Evolutionary conservation across 2,797 vertebrate genomes (phyloP).

Genomic region (Mus minutoides): DNA sequence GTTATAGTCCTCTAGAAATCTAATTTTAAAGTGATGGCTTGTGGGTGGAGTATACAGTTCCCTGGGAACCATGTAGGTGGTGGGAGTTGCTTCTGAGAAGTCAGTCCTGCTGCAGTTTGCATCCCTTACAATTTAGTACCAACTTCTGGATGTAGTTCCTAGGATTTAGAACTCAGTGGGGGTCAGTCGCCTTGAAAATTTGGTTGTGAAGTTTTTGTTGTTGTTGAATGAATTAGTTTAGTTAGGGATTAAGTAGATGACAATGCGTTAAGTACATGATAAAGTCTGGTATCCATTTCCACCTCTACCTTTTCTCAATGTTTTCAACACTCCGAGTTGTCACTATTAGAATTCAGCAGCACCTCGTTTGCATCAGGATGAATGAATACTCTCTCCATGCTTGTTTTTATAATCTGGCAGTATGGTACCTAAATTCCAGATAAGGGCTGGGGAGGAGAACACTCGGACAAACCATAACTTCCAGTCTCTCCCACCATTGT

Average conservation of each 20-base stretch:
- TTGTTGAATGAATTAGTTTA: neutral
- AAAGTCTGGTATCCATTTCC: neutral
- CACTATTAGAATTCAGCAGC: neutral
- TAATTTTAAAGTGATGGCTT: neutral
- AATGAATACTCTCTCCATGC: neutral
- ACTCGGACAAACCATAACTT: neutral
- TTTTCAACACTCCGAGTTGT: constrained; percentile 1
- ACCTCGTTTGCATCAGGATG: neutral
- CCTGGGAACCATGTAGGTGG: neutral
- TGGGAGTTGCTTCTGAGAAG: constrained; percentile 32
- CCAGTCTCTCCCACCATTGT: neutral
- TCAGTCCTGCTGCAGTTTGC: neutral
- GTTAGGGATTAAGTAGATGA: constrained; percentile 9
- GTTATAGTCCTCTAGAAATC: neutral
- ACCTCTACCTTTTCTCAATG: neutral
- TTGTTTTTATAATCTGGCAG: constrained; percentile 37
- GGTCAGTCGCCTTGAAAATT: constrained; percentile 13
- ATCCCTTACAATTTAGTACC: neutral
- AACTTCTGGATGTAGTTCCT: neutral
- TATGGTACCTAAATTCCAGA: neutral
- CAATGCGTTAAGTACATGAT: neutral
- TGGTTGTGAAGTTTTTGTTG: neutral
- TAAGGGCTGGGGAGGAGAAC: neutral
- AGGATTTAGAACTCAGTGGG: constrained; percentile 32
- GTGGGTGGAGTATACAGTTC: neutral